Conservation (phyloP, 2,888 invertebrate species). For the Ormyrus nitidulus region DNA sequence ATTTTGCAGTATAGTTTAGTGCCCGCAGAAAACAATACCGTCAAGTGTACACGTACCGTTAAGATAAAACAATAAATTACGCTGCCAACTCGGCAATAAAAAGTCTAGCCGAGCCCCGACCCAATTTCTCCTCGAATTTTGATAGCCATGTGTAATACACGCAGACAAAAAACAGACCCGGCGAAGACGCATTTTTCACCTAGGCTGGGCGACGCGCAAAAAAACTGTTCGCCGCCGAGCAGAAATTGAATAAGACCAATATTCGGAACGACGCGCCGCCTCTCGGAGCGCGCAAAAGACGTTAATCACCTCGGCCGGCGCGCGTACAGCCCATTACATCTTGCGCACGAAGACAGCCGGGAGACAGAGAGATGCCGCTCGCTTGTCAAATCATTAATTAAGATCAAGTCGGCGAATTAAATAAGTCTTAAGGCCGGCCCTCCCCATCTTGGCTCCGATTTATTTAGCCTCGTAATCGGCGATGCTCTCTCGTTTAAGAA, state of each 20-base stretch:
- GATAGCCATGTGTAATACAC: too few species aligned
- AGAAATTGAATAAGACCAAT: conserved; percentile 6
- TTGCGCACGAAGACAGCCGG: background rate
- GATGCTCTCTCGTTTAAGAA: background rate
- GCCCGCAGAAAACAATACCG: too few species aligned
- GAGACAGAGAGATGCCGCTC: conserved; percentile 25
- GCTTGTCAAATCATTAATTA: conserved; percentile 55
- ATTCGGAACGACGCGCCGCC: conserved; percentile 13
- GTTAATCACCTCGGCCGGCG: conserved; percentile 17
- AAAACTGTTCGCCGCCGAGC: background rate
- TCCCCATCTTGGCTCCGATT: background rate
- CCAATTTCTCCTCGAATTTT: too few species aligned
- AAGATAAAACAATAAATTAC: too few species aligned
- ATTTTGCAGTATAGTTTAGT: too few species aligned
- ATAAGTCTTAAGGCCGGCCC: conserved; percentile 37
- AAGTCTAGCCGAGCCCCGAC: too few species aligned
- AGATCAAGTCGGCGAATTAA: conserved; percentile 54
- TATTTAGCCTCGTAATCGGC: conserved; percentile 50
- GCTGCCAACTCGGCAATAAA: too few species aligned
- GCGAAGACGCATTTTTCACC: too few species aligned
- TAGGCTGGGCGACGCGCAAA: too few species aligned
- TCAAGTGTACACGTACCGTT: too few species aligned
- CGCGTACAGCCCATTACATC: background rate
- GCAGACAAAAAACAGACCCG: too few species aligned
- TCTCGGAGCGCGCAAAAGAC: conserved; percentile 21